Evolutionary conservation across 2,113 vertebrate genomes (phyloP).

Genomic region (Varanus salvator): DNA sequence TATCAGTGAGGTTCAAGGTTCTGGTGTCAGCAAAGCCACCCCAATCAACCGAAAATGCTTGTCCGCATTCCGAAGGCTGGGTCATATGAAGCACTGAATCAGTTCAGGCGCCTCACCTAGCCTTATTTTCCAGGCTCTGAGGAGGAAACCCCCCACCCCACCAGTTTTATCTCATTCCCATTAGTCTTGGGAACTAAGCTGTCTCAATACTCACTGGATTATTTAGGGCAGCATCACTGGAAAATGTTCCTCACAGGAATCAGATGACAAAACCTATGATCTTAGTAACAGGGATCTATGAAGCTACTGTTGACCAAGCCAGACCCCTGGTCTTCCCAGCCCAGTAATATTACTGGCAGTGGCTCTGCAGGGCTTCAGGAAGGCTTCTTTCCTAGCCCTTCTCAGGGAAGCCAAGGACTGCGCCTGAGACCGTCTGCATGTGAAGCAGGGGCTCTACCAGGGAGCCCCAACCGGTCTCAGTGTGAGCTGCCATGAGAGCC

Average conservation of each 20-base stretch:
- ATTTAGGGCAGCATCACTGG: not conserved
- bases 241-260: not conserved
- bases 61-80: not conserved
- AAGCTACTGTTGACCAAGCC: no score
- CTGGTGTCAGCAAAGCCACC: not conserved
- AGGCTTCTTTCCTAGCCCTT: no score
- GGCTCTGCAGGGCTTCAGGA: no score
- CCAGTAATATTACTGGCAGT: no score
- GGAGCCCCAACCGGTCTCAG: not conserved
- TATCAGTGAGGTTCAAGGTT: conserved; percentile 7
- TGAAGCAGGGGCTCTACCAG: no score
- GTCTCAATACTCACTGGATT: not conserved
- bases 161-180: not conserved
- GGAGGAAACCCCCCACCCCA: not conserved
- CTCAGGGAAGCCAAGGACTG: no score
- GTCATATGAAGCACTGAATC: not conserved
- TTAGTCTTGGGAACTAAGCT: not conserved
- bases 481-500: not conserved
- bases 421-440: no score
- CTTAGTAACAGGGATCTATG: not conserved
- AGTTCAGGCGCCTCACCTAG: conserved; percentile 9
- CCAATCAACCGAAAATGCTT: conserved; percentile 31
- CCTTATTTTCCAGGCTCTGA: not conserved
- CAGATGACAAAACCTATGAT: not conserved
- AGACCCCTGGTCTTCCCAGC: no score